Evolutionary conservation across 2,888 invertebrate genomes (phyloP), one percentile per base, ranked within the genome.

Genomic region (Acanthacorydalis orientalis): DNA sequence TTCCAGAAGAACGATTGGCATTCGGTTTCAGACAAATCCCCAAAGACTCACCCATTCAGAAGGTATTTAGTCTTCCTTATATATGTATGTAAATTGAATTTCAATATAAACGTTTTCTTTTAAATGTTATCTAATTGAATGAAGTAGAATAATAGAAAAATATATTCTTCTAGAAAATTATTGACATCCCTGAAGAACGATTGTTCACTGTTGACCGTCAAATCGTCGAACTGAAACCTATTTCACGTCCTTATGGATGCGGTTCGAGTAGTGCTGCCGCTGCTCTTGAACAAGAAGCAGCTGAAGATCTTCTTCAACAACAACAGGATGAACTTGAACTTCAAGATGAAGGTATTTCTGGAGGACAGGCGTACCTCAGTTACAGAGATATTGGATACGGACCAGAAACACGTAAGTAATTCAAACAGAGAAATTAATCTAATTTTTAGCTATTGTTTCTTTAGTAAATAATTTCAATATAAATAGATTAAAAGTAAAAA

Each of bases 11-110:
- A 8, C 67, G 64, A 51, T 55, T 76, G 7, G 59, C 68, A 4
- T 75, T 68, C 52, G 76, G 75, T 2, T 74, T 71, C 50, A 61
- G 64, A 9, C 67, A 64, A 12, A 49, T 64, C 11, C 76, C 75
- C 1, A 56, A 62, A 12, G 69, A 74, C 45, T 58, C 60, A 0
- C 58, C 60, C 16, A 56, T 57, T 15, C 41, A 47, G 23, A 47
- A 49, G 39, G 52, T 52, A 52, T 34, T n/a, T n/a, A n/a, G n/a
- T n/a, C n/a, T n/a, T n/a, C n/a, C n/a, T n/a, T n/a, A 38, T n/a
- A 15, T 32, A 6, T 4, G 6, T 23, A 23, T 23, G 6, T 23
- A 23, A 23, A 23, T 23, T 23, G 6, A 23, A 23, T 23, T 4
- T 4, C 2, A 6, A 23, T 6, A 23, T 23, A 23, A 23, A 23